A percentile compares a stretch with the other conserved stretches of the same genome.
Conservation (phyloP, 2,113 vertebrate genomes). For the Nothocercus julius region DNA sequence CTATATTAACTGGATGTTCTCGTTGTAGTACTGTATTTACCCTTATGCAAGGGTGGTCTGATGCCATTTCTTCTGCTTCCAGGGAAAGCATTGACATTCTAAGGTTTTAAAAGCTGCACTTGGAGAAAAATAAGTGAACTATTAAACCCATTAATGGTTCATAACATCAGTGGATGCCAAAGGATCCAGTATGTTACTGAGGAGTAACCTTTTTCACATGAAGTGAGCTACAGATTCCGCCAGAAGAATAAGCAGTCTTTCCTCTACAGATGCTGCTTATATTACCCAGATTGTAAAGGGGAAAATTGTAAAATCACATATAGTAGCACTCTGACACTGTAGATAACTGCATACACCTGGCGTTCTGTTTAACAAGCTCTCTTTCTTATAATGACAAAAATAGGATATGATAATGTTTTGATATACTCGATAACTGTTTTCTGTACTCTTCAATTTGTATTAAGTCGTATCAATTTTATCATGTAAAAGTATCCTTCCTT, state of each 20-base stretch:
- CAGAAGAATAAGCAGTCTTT: neutral
- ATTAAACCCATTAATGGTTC: slow-evolving; percentile 10
- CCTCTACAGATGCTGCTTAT: neutral
- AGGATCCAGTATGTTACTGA: slow-evolving; percentile 23
- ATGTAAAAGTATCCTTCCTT: neutral
- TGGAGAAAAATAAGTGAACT: slow-evolving; percentile 50
- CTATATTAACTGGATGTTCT: slow-evolving; percentile 33
- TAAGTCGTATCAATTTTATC: neutral
- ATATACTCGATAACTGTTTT: neutral
- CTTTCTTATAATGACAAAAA: neutral
- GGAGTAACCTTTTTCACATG: slow-evolving; percentile 5
- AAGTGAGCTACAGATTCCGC: neutral
- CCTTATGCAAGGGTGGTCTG: slow-evolving; percentile 11
- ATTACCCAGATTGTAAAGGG: neutral
- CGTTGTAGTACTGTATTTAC: neutral
- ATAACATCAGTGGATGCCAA: neutral
- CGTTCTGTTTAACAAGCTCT: neutral
- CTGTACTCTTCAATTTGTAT: neutral
- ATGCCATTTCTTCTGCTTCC: slow-evolving; percentile 7
- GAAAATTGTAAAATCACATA: neutral
- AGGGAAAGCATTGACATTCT: slow-evolving; percentile 15
- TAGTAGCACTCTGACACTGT: neutral
- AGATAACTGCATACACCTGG: neutral
- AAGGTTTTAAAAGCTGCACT: slow-evolving; percentile 12
- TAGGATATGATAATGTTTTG: neutral